Evolutionary conservation across 1,140 invertebrate species (phyloP).

Genomic region (Conopomorpha cramerella): DNA sequence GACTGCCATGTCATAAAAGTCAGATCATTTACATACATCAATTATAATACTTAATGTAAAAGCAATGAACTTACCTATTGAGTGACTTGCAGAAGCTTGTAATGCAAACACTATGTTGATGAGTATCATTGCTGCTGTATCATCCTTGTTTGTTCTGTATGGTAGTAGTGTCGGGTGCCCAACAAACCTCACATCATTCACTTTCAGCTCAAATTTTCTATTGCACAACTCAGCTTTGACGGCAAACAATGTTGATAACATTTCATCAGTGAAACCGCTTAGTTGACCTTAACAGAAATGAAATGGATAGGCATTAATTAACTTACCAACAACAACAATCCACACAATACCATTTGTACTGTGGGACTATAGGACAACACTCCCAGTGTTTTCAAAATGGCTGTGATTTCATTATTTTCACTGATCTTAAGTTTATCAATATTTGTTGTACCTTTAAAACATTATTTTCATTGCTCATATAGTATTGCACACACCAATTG

Average conservation of each 20-base stretch:
- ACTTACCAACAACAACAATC: constrained; percentile 2
- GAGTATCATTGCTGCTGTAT: constrained; percentile 74
- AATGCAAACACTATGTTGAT: constrained; percentile 94
- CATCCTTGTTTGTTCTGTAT: constrained; percentile 66
- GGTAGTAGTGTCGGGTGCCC: constrained; percentile 86
- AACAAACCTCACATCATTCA: constrained; percentile 94
- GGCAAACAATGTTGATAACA: constrained; percentile 88
- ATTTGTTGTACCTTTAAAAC: too few species aligned
- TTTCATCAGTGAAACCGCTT: constrained; percentile 81
- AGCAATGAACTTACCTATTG: constrained; percentile 71
- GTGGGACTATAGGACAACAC: too few species aligned
- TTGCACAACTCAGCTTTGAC: constrained; percentile 89
- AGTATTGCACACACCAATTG: too few species aligned
- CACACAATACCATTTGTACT: too few species aligned
- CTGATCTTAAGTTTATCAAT: too few species aligned
- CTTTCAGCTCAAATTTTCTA: constrained; percentile 90
- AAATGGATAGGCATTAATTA: constrained; percentile 4
- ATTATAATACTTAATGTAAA: too few species aligned
- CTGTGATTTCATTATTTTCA: too few species aligned
- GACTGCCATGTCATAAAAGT: too few species aligned
- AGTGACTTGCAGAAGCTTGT: constrained; percentile 86
- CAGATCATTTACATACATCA: too few species aligned
- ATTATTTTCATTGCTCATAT: too few species aligned
- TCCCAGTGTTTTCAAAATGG: too few species aligned
- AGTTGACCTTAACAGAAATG: constrained; percentile 59